Conservation (phyloP, 2,888 invertebrate species). For the Eucriotettix oculatus region DNA sequence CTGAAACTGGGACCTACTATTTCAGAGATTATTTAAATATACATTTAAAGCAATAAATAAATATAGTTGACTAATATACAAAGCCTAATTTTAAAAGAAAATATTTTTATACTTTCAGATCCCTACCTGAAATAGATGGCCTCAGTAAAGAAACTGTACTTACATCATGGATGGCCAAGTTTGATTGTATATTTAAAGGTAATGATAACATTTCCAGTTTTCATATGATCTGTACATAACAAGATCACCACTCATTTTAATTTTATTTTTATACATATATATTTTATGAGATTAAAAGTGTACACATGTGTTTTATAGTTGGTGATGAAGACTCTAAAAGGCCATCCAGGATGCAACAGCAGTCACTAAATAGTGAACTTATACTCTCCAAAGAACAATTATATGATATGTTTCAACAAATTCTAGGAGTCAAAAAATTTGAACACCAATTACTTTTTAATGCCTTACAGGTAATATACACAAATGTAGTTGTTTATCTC, state of each 20-base stretch:
- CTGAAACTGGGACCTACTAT: too few relatives aligned
- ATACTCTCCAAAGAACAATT: slow-evolving; percentile 97
- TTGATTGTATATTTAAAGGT: slow-evolving; percentile 95
- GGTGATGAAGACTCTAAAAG: slow-evolving; percentile 79
- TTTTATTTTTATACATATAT: too few relatives aligned
- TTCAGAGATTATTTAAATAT: too few relatives aligned
- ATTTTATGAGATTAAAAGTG: too few relatives aligned
- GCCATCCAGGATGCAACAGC: slow-evolving; percentile 74
- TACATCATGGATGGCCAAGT: slow-evolving; percentile 98
- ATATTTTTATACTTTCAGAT: slow-evolving; percentile 34
- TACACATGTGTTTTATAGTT: slow-evolving; percentile 22
- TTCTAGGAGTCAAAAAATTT: slow-evolving; percentile 95
- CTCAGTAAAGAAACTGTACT: slow-evolving; percentile 97
- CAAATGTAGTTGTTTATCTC: not conserved
- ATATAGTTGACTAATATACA: too few relatives aligned
- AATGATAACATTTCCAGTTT: slow-evolving; percentile 20
- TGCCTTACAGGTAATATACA: slow-evolving; percentile 67
- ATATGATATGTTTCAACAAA: slow-evolving; percentile 99
- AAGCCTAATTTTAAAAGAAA: too few relatives aligned
- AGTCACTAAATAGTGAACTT: slow-evolving; percentile 78
- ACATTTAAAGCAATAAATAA: too few relatives aligned
- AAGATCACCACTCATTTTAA: too few relatives aligned
- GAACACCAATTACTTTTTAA: slow-evolving; percentile 99
- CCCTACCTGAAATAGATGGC: slow-evolving; percentile 97
- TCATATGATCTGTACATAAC: too few relatives aligned